Base-by-base conservation (phyloP, 2,888 invertebrate species). In the Philonicus albiceps region DNA sequence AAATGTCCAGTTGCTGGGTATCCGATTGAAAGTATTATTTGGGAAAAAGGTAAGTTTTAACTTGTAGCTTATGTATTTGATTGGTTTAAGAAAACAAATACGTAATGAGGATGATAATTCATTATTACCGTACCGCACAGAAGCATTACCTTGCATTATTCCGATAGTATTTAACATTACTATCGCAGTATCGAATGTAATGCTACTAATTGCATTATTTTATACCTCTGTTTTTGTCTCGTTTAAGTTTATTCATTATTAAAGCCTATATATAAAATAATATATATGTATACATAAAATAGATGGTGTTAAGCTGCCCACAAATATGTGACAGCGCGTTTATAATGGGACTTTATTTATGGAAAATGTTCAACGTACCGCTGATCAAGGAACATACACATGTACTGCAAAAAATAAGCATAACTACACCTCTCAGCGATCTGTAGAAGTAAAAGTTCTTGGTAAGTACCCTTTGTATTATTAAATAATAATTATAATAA, bases 1-100 rank as follows among this genome's bases (percentile, higher is more conserved):
- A 97, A 97, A 92, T 97, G 97, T 90, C 97, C 97, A 0, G 97
- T 96, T n/a, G 97, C 97, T 80, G 97, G 97, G 13, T 97, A 96
- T 92, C 97, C 97, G 6, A 97, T 97, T 88, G 96, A 96, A 90
- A 94, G 95, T 78, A 95, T 97, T 89, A 95, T 95, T 16, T 98
- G 98, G 97, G 97, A 97, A 91, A 95, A 96, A 94, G 96, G 97
- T 97, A 92, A 93, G 93, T 89, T 34, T n/a, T n/a, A n/a, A n/a
- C n/a, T n/a, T n/a, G n/a, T n/a, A n/a, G n/a, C n/a, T n/a, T n/a
- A n/a, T n/a, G n/a, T n/a, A n/a, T n/a, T n/a, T n/a, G n/a, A n/a
- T n/a, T n/a, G n/a, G n/a, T n/a, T n/a, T n/a, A n/a, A n/a, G n/a
- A n/a, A n/a, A n/a, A n/a, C n/a, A n/a, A n/a, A n/a, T n/a, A n/a